These are phyloP conservation scores for Calvadosia cruxmelitensis DNA, from an alignment of 30 jellyfish, hydroid and myxozoan genomes.

Conservation along the genomic window DNA sequence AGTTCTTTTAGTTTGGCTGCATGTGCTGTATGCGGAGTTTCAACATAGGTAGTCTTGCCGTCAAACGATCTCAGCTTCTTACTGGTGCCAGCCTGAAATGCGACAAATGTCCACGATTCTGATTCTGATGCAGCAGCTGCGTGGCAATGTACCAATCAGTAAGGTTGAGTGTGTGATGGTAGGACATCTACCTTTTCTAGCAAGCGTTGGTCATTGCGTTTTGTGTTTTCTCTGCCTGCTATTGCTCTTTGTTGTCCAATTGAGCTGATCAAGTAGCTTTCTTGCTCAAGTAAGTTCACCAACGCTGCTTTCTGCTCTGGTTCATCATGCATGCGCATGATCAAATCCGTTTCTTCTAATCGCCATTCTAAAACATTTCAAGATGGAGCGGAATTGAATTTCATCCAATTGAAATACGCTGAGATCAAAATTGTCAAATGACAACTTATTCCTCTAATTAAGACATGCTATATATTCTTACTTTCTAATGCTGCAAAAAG, in stretches of 20 bases:
- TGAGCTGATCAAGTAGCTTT: conserved; percentile 64
- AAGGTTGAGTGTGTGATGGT: no score
- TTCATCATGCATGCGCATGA: conserved; percentile 13
- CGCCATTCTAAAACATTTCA: conserved; percentile 59
- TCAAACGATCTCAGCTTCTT: conserved; percentile 72
- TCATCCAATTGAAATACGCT: background rate
- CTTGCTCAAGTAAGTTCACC: conserved; percentile 76
- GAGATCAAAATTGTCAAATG: background rate
- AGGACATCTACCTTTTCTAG: conserved; percentile 48
- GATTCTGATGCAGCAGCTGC: no score
- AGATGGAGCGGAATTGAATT: background rate
- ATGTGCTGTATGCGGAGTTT: conserved; percentile 70
- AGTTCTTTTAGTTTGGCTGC: conserved; percentile 78
- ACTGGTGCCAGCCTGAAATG: conserved; percentile 82
- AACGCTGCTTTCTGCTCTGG: conserved; percentile 94
- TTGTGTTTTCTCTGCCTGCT: conserved; percentile 61
- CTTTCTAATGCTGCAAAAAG: conserved; percentile 91
- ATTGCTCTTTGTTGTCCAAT: conserved; percentile 71
- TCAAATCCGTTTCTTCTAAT: conserved; percentile 69
- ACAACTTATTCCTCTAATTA: background rate
- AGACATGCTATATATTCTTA: background rate
- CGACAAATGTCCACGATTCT: no score
- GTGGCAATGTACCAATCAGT: no score
- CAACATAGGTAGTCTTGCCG: conserved; percentile 65
- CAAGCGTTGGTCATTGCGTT: conserved; percentile 21